Conservation (phyloP, 2,797 vertebrate species). For the Anabacerthia variegaticeps region DNA sequence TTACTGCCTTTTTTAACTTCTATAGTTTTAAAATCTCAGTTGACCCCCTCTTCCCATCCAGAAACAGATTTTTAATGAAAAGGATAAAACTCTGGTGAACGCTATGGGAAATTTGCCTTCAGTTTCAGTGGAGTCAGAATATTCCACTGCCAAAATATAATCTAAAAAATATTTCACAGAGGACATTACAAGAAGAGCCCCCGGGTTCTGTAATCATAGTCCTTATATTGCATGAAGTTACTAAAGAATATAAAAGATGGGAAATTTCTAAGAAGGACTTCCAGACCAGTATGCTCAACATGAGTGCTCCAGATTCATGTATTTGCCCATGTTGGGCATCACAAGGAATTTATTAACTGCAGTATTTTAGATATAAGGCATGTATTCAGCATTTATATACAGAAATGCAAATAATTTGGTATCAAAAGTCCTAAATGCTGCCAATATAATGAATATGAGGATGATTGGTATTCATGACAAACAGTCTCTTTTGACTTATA, state of each 20-base stretch:
- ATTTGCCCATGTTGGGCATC: neutral
- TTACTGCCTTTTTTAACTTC: neutral
- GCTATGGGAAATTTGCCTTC: neutral
- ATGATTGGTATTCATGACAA: neutral
- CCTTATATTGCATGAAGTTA: neutral
- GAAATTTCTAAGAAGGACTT: neutral
- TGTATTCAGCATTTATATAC: neutral
- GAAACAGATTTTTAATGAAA: neutral
- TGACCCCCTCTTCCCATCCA: neutral
- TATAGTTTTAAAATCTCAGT: neutral
- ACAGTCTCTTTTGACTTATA: neutral
- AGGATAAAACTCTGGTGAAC: neutral
- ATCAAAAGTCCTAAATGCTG: neutral
- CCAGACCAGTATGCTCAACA: rapidly evolving
- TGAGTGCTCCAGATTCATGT: neutral
- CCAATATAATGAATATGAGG: neutral
- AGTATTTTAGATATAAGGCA: neutral
- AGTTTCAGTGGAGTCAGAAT: neutral
- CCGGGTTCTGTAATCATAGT: neutral
- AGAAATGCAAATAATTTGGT: neutral
- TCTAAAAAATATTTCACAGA: neutral
- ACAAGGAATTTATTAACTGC: neutral
- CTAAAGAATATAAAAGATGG: neutral
- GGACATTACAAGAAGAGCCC: neutral
- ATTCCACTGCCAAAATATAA: neutral